A percentile compares a stretch with the other conserved stretches of the same genome.
Conservation (phyloP, 2,888 invertebrate genomes). For the Podotricha telesiphe region DNA sequence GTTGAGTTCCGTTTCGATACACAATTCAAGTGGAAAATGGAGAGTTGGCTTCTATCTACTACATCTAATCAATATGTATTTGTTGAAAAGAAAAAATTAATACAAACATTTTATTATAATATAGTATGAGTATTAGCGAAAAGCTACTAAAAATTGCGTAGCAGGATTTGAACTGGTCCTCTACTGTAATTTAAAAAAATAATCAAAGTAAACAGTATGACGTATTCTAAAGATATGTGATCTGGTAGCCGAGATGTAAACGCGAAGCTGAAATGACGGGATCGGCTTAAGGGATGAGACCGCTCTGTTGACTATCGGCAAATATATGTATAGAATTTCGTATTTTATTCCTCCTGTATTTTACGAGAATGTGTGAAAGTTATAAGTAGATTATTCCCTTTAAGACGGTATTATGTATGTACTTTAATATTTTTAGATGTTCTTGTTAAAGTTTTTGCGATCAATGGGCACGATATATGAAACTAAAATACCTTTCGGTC, state of each 20-base stretch:
- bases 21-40: too few species aligned
- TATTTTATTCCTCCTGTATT: slow-evolving; percentile 9
- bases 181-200: too few species aligned
- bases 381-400: slow-evolving; percentile 8
- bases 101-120: too few species aligned
- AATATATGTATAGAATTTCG: slow-evolving; percentile 1
- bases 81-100: too few species aligned
- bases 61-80: too few species aligned
- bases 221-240: slow-evolving; percentile 32
- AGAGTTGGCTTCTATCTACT: too few species aligned
- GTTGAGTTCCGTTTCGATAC: too few species aligned
- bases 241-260: slow-evolving; percentile 30
- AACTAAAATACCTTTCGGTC: too few species aligned
- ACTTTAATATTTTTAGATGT: neutral
- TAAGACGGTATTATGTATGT: neutral
- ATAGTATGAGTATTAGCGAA: too few species aligned
- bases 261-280: slow-evolving; percentile 18
- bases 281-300: slow-evolving; percentile 29
- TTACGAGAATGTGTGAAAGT: slow-evolving; percentile 3
- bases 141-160: too few species aligned
- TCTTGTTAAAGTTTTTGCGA: neutral
- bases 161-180: too few species aligned
- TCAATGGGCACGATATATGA: neutral
- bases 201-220: too few species aligned
- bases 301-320: slow-evolving; percentile 15